Conservation (phyloP, 2,113 vertebrate species). For the Toxostoma redivivum region DNA sequence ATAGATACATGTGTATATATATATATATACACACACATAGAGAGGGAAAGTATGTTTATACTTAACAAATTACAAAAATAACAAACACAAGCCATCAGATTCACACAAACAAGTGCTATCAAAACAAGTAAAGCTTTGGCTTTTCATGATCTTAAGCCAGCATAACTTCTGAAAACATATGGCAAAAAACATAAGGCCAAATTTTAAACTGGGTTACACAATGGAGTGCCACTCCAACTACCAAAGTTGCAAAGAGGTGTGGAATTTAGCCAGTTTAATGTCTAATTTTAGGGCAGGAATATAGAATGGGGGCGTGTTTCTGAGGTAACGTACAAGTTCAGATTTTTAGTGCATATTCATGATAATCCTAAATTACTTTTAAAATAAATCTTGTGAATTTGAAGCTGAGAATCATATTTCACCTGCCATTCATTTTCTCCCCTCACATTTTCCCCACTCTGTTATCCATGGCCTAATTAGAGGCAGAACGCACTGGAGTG, state of each 20-base stretch:
- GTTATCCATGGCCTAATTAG: conserved; percentile 1
- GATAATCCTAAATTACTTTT: background rate
- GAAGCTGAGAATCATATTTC: background rate
- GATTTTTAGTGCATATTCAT: background rate
- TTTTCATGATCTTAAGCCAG: background rate
- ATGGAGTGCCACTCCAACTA: background rate
- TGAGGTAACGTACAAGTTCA: background rate
- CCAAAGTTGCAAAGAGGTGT: background rate
- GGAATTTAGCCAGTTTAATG: background rate
- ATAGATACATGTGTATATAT: accelerated
- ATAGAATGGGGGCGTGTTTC: background rate
- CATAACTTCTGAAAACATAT: background rate
- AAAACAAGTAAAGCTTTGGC: background rate
- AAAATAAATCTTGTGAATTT: background rate
- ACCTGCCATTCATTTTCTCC: background rate
- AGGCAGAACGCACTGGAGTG: background rate
- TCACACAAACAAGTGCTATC: background rate
- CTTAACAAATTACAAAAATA: background rate
- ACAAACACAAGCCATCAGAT: background rate
- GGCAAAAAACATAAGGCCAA: background rate
- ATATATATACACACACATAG: accelerated
- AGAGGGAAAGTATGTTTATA: background rate
- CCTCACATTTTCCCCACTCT: background rate
- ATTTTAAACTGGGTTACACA: background rate
- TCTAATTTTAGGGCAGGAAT: background rate